Evolutionary conservation across 1,140 invertebrate species (phyloP).

Genomic region (Psix sp.): DNA sequence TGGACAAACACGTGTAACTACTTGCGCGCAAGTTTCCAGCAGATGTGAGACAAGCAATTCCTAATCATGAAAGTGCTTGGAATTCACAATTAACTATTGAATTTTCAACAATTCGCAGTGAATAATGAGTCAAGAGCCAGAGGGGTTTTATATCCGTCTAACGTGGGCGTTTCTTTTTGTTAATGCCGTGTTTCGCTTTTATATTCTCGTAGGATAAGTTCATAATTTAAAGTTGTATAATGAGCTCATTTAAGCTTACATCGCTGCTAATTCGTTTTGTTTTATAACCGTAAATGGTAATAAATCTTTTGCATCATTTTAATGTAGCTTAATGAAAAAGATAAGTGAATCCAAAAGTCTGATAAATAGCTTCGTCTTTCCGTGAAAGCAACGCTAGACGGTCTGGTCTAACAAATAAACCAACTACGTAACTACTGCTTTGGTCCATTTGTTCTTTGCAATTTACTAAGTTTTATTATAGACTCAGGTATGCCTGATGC

Average conservation of each 20-base stretch:
- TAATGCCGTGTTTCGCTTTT: too few relatives aligned
- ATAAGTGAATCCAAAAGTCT: conserved; percentile 22
- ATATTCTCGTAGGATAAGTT: too few relatives aligned
- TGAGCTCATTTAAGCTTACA: too few relatives aligned
- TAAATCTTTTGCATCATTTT: conserved; percentile 1
- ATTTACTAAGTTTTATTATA: conserved; percentile 54
- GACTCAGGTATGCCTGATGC: conserved; percentile 26
- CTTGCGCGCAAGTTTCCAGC: conserved; percentile 47
- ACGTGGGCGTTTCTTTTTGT: background rate
- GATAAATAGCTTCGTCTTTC: conserved; percentile 13
- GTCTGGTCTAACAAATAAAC: conserved; percentile 25
- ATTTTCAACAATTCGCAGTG: conserved; percentile 32
- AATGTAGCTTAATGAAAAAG: conserved; percentile 15
- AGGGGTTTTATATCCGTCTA: conserved; percentile 4
- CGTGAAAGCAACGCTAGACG: conserved; percentile 9
- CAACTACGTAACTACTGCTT: conserved; percentile 43
- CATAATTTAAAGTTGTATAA: too few relatives aligned
- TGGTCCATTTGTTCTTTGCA: conserved; percentile 37
- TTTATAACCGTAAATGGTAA: background rate
- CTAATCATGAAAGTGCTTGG: conserved; percentile 48
- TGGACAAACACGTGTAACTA: conserved; percentile 43
- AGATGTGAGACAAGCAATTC: conserved; percentile 53
- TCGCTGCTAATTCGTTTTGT: too few relatives aligned
- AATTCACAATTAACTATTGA: conserved; percentile 55
- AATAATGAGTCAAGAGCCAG: conserved; percentile 27